A percentile compares a stretch with the other conserved stretches of the same genome.
Evolutionary conservation across 2,113 vertebrate species (phyloP).

Genomic region (Scomber colias): DNA sequence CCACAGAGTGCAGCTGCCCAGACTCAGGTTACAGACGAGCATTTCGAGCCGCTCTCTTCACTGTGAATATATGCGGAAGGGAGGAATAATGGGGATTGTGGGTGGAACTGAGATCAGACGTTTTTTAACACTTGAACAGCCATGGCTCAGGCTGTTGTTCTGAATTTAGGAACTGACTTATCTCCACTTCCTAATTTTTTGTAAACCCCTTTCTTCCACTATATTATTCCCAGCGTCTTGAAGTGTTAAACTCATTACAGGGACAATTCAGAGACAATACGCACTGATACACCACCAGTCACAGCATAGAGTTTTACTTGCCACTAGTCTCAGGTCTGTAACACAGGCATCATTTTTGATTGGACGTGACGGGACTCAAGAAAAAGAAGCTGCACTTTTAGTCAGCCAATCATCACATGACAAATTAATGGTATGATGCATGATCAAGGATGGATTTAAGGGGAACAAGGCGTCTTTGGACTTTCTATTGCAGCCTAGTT

Average conservation of each 20-base stretch:
- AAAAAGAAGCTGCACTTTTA: too few species aligned
- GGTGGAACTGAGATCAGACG: conserved; percentile 39
- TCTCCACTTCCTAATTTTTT: too few species aligned
- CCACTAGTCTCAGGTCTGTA: too few species aligned
- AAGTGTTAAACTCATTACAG: too few species aligned
- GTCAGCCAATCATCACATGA: not conserved
- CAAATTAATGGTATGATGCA: not conserved
- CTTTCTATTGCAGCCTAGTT: too few species aligned
- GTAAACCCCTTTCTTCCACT: too few species aligned
- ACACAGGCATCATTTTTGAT: not conserved
- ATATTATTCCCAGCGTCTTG: too few species aligned
- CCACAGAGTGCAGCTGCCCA: conserved; percentile 36
- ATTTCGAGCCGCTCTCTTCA: conserved; percentile 27
- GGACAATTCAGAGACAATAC: too few species aligned
- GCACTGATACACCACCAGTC: too few species aligned
- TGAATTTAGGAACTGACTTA: conserved; percentile 8
- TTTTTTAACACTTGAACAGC: conserved; percentile 22
- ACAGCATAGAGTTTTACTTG: too few species aligned
- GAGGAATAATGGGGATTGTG: conserved; percentile 31
- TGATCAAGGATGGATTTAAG: conserved; percentile 2
- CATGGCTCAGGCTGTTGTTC: not conserved
- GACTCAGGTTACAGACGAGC: conserved; percentile 42
- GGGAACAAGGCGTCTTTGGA: not conserved
- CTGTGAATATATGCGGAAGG: not conserved
- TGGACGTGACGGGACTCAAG: not conserved